Evolutionary conservation across 2,888 invertebrate species (phyloP), one percentile per base, ranked within the genome.

Genomic region (Macropis europaea): DNA sequence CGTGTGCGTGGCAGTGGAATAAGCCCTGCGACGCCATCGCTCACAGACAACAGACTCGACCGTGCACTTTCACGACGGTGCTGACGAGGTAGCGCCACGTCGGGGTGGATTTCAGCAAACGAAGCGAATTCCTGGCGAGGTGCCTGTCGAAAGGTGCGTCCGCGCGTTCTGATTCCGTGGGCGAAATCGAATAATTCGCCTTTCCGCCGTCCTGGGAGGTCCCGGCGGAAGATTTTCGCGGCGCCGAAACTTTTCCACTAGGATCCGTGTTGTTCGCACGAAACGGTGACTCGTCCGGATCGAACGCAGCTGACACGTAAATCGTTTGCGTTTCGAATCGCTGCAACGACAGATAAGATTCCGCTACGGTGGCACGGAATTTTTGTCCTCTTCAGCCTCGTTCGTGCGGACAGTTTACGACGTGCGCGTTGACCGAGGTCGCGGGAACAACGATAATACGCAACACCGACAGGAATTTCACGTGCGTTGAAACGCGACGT

Each of bases 91-190:
- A 63, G 70, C 76, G 59, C 56, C 40, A 22, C 34, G 63, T 57
- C 15, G 42, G 59, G 54, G 48, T 48, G 62, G 43, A 48, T 68
- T 77, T 67, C 73, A 68, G 77, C 72, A 45, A 69, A 43, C 82
- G 42, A 77, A 69, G 82, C 84, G 53, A 54, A 82, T 82, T 83
- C 82, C 79, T 83, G 77, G 75, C 83, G 40, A 38, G 56, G 40
- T 79, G 82, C 79, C 77, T 77, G 54, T 60, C 68, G 38, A 71
- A 69, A 73, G 61, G 42, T 54, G 59, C 61, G 22, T 43, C 19
- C 63, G 57, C 48, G 50, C 34, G 30, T 42, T 22, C 36, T 26
- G 26, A 17, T 40, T 62, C 28, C 71, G 63, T 15, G 5, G 32
- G 11, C 19, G 43, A 24, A 53, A 56, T 42, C 52, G 28, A 45